Evolutionary conservation across 2,797 vertebrate genomes (phyloP).

Genomic region (Apogon hyalosoma): DNA sequence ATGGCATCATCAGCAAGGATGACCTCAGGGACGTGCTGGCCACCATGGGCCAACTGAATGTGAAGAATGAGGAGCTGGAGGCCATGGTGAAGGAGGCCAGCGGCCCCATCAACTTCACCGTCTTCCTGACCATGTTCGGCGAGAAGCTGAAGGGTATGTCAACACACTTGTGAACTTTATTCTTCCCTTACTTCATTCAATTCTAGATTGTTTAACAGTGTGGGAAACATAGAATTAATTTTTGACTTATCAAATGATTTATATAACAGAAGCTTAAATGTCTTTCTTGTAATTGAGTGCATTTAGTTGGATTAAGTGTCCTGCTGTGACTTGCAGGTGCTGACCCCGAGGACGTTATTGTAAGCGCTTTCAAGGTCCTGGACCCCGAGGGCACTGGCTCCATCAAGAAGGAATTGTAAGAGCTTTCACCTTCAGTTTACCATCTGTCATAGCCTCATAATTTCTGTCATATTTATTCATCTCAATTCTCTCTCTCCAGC

Average conservation of each 20-base stretch:
- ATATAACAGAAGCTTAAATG: background rate
- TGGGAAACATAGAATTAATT: background rate
- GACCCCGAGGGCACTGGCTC: conserved; percentile 90
- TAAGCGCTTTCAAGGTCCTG: conserved; percentile 94
- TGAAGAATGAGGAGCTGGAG: conserved; percentile 94
- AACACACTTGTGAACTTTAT: background rate
- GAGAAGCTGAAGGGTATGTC: conserved; percentile 94
- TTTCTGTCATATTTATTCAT: conserved; percentile 2
- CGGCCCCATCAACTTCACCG: conserved; percentile 96
- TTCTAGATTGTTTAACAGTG: background rate
- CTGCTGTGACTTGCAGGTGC: conserved; percentile 81
- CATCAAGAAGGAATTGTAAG: conserved; percentile 96
- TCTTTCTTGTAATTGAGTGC: background rate
- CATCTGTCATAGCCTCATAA: background rate
- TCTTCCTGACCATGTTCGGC: conserved; percentile 96
- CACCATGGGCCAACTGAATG: conserved; percentile 93
- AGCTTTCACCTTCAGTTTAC: conserved; percentile 20
- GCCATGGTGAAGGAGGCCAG: conserved; percentile 96
- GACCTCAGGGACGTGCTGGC: conserved; percentile 93
- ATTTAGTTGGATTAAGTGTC: background rate
- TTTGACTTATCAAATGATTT: background rate
- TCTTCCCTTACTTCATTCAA: background rate
- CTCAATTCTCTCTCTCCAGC: conserved; percentile 67
- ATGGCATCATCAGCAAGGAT: conserved; percentile 95
- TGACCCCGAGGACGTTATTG: conserved; percentile 94